These are phyloP conservation scores for Macaria notata DNA, from an alignment of 2,888 invertebrate species.

Conservation along the genomic window DNA sequence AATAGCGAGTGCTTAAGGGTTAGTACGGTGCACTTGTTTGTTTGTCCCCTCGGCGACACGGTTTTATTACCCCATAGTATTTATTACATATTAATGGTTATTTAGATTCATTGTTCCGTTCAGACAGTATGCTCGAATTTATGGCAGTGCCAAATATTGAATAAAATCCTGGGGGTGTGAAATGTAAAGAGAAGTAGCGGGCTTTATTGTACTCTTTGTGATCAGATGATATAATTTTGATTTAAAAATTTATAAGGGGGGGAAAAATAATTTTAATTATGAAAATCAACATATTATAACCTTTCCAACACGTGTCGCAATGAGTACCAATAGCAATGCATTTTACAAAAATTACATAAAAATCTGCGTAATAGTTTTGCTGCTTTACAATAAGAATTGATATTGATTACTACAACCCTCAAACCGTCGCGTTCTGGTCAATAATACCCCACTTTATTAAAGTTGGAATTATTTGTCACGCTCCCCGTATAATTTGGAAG, in stretches of 20 bases:
- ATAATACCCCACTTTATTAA: constrained; percentile 50
- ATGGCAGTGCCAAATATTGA: constrained; percentile 73
- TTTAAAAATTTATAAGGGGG: constrained; percentile 24
- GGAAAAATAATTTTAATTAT: no score
- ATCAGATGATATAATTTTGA: constrained; percentile 59
- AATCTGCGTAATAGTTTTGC: no score
- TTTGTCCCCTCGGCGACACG: constrained; percentile 73
- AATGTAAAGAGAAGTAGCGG: constrained; percentile 54
- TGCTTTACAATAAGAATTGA: no score
- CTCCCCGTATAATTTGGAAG: constrained; percentile 66
- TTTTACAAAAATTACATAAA: no score
- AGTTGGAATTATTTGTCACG: constrained; percentile 59
- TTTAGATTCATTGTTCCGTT: constrained; percentile 80
- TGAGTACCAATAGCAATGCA: no score
- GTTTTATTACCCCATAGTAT: constrained; percentile 79
- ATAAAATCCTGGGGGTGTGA: constrained; percentile 59
- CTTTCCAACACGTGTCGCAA: no score
- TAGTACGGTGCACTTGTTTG: constrained; percentile 76
- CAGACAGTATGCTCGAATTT: constrained; percentile 80
- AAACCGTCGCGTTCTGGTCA: constrained; percentile 29
- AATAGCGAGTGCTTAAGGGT: constrained; percentile 69
- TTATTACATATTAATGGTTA: constrained; percentile 83
- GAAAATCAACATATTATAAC: no score
- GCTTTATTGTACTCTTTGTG: constrained; percentile 53
- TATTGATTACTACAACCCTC: constrained; percentile 7